phyloP scores from a whole-genome alignment of 2,888 invertebrate genomes.

The Acronicta leporina region DNA sequence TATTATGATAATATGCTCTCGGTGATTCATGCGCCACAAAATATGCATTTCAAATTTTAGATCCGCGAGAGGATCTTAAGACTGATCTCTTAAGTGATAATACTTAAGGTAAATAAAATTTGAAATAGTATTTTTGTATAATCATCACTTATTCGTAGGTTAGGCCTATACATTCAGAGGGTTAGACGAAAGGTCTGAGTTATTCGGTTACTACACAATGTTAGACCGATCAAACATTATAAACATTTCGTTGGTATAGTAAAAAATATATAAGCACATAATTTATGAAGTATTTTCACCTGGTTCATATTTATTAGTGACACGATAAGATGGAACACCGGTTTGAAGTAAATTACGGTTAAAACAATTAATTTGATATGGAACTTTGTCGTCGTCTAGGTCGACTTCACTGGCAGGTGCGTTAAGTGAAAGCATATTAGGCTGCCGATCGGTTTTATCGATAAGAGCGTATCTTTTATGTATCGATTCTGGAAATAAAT shows the following conservation, averaged over 20 bases:
- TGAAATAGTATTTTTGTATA: conserved; percentile 64
- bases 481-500: conserved; percentile 13
- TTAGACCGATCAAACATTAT: conserved; percentile 7
- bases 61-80: conserved; percentile 54
- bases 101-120: conserved; percentile 63
- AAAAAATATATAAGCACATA: conserved; percentile 21
- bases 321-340: conserved; percentile 37
- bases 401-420: conserved; percentile 23
- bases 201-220: conserved; percentile 6
- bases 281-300: conserved; percentile 30
- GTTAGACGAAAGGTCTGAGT: not conserved
- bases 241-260: conserved; percentile 15
- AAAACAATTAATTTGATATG: conserved; percentile 47
- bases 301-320: conserved; percentile 40
- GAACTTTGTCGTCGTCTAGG: conserved; percentile 41
- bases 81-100: conserved; percentile 63
- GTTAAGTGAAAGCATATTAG: conserved; percentile 30
- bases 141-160: conserved; percentile 47
- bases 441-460: conserved; percentile 17
- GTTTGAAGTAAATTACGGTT: conserved; percentile 40
- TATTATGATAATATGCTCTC: conserved; percentile 23
- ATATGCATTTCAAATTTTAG: conserved; percentile 68
- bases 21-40: conserved; percentile 52
- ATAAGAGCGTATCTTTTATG: conserved; percentile 18
- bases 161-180: conserved; percentile 46